These are phyloP conservation scores for Anarrhichthys ocellatus DNA, from an alignment of 2,113 vertebrate genomes.

Conservation along the genomic window DNA sequence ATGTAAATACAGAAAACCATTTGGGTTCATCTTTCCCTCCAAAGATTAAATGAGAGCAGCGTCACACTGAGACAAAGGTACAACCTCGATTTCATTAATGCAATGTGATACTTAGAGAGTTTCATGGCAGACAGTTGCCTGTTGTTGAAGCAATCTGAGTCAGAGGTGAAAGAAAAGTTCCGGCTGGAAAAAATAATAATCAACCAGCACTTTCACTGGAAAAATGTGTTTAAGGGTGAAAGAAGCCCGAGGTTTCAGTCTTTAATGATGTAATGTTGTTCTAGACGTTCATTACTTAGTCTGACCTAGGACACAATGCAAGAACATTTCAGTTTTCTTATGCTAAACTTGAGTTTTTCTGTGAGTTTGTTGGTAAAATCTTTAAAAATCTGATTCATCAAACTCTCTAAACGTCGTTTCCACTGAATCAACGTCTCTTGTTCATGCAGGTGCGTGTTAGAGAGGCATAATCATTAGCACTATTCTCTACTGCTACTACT, in stretches of 20 bases:
- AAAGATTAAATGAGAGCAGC: background rate
- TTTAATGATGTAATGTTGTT: background rate
- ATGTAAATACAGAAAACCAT: background rate
- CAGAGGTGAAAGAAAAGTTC: background rate
- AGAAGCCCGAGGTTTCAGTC: background rate
- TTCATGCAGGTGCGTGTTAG: background rate
- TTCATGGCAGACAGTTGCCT: background rate
- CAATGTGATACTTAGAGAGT: background rate
- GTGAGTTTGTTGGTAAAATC: background rate
- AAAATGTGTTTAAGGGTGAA: background rate
- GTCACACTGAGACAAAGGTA: background rate
- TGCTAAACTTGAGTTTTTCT: background rate
- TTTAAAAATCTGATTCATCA: background rate
- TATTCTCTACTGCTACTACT: too few relatives aligned
- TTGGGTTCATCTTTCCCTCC: background rate
- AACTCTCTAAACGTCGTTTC: background rate
- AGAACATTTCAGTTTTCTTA: background rate
- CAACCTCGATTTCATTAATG: background rate
- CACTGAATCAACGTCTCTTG: background rate
- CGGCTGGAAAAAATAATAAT: background rate
- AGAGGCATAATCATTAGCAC: background rate
- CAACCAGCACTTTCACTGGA: background rate
- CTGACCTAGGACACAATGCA: background rate
- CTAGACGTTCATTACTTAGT: background rate
- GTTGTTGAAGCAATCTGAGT: background rate